These are phyloP conservation scores for Cheilosia impressa DNA, from an alignment of 2,888 invertebrate genomes.

Conservation along the genomic window DNA sequence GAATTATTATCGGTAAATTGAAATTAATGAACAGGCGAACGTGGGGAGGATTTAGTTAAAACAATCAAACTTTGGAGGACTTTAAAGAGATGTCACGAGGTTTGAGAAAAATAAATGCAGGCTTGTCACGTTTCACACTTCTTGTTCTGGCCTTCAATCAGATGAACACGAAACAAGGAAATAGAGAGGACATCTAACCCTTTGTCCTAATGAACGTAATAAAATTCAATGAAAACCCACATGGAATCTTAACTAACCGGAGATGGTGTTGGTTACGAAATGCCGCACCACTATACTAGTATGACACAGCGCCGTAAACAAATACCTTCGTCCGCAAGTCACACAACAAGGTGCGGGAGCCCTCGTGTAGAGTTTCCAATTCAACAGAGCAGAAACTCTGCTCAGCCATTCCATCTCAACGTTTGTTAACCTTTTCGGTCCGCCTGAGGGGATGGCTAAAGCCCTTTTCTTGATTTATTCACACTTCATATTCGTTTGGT, in stretches of 20 bases:
- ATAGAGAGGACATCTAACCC: not conserved
- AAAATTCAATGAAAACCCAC: constrained; percentile 11
- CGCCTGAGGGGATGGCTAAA: constrained; percentile 37
- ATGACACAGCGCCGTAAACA: not conserved
- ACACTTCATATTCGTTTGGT: constrained; percentile 44
- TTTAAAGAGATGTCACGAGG: no score
- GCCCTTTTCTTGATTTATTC: constrained; percentile 57
- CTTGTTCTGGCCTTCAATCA: not conserved
- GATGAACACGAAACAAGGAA: not conserved
- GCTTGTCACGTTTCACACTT: not conserved
- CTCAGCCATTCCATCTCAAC: constrained; percentile 8
- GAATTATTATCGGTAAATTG: no score
- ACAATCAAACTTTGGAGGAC: not conserved
- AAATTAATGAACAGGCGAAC: not conserved
- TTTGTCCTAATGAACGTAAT: constrained; percentile 15
- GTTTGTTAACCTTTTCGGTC: constrained; percentile 20
- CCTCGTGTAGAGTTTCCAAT: constrained; percentile 4
- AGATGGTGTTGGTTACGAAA: not conserved
- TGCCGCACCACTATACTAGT: constrained; percentile 10
- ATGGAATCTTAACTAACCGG: constrained; percentile 28
- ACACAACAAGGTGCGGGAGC: constrained; percentile 9
- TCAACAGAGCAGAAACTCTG: constrained; percentile 26
- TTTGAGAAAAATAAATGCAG: no score
- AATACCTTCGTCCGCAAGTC: not conserved
- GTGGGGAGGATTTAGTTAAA: not conserved